These are phyloP conservation scores for Anser brachyrhynchus DNA, from an alignment of 2,113 vertebrate species.

Conservation along the genomic window DNA sequence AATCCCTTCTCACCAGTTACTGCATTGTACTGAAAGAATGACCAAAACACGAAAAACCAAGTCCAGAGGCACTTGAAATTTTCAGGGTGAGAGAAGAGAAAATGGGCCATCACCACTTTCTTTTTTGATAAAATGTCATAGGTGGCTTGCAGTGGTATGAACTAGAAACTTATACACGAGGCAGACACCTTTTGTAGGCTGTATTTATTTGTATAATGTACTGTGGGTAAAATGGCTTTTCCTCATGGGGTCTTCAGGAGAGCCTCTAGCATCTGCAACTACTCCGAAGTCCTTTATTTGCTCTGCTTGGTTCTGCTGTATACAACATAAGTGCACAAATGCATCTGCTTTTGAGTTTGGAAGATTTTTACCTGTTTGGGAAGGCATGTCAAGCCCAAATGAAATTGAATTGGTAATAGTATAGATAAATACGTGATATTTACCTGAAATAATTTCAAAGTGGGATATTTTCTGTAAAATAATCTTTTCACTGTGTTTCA, in stretches of 20 bases:
- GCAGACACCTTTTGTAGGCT: neutral
- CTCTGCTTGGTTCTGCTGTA: neutral
- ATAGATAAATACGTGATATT: neutral
- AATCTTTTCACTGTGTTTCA: neutral
- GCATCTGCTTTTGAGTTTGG: neutral
- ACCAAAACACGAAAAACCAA: neutral
- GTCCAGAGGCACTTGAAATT: neutral
- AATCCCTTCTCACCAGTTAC: neutral
- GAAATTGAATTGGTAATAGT: neutral
- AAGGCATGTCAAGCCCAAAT: neutral
- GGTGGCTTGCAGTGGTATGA: neutral
- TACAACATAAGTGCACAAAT: rapidly evolving
- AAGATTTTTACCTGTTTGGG: neutral
- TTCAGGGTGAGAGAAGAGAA: neutral
- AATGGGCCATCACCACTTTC: neutral
- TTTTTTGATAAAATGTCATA: neutral
- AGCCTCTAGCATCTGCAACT: neutral
- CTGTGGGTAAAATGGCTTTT: neutral
- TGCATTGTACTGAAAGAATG: neutral
- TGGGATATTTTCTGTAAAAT: neutral
- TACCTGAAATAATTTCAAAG: neutral
- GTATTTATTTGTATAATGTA: neutral
- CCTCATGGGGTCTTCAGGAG: rapidly evolving
- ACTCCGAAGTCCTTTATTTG: neutral
- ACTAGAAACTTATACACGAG: neutral